These are phyloP conservation scores for Gouania willdenowi DNA, from an alignment of 2,797 vertebrate species.

Conservation along the genomic window DNA sequence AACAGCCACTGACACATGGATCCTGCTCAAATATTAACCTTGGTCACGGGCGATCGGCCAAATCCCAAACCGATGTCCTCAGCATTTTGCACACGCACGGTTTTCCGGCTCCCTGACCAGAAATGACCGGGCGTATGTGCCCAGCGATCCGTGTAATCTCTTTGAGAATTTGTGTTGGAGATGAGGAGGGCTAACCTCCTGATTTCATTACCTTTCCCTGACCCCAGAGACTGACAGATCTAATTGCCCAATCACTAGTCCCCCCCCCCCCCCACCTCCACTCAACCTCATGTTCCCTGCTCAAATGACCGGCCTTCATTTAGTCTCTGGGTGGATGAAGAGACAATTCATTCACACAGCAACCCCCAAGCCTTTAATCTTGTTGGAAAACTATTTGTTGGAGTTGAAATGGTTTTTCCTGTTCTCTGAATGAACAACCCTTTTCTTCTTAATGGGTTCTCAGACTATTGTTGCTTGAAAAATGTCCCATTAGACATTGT, in stretches of 20 bases:
- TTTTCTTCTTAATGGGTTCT: constrained; percentile 29
- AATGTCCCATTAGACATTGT: too few species aligned
- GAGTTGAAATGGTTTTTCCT: constrained; percentile 60
- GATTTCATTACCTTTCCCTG: constrained; percentile 81
- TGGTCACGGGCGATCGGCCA: constrained; percentile 61
- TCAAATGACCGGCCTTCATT: constrained; percentile 69
- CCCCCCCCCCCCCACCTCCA: constrained; percentile 50
- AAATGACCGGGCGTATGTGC: constrained; percentile 71
- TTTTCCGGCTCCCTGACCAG: constrained; percentile 70
- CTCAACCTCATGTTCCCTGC: constrained; percentile 54
- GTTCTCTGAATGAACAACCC: constrained; percentile 60
- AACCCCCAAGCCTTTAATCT: constrained; percentile 62
- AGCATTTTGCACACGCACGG: constrained; percentile 61
- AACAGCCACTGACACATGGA: constrained; percentile 19
- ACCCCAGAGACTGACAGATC: constrained; percentile 80
- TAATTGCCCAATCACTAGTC: constrained; percentile 77
- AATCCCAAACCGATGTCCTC: constrained; percentile 57
- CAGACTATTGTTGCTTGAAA: constrained; percentile 19
- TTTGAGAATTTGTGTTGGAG: constrained; percentile 74
- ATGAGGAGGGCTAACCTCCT: constrained; percentile 70
- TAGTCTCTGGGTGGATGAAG: constrained; percentile 61
- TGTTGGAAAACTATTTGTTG: constrained; percentile 59
- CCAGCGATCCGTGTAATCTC: constrained; percentile 77
- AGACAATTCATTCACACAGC: constrained; percentile 64
- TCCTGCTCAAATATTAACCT: constrained; percentile 67